A percentile compares a stretch with the other conserved stretches of the same genome.
Evolutionary conservation across 2,888 invertebrate genomes (phyloP).

Genomic region (Micoletzkya japonica): DNA sequence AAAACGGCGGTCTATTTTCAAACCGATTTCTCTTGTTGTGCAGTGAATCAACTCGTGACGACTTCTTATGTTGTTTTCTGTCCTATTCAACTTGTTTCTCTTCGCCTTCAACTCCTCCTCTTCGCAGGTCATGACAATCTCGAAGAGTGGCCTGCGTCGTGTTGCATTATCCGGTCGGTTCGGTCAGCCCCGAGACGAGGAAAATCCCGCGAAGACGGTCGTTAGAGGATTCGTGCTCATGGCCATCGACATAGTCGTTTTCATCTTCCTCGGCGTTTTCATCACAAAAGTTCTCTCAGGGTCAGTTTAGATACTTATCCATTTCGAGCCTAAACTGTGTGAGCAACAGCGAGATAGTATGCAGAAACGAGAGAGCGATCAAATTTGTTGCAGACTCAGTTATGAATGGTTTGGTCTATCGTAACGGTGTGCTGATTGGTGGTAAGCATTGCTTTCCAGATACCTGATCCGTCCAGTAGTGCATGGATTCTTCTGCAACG

Average conservation of each 20-base stretch:
- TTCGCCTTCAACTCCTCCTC: no score
- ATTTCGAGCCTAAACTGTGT: no score
- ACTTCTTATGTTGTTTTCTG: no score
- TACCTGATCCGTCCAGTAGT: slow-evolving; percentile 45
- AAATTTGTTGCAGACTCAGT: no score
- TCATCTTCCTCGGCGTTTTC: slow-evolving; percentile 5
- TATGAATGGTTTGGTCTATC: slow-evolving; percentile 2
- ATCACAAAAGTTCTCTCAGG: slow-evolving; percentile 17
- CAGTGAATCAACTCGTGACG: no score
- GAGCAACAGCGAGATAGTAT: no score
- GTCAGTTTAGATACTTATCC: background rate
- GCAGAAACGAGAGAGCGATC: no score
- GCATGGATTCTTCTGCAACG: slow-evolving; percentile 90
- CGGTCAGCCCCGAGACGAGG: background rate
- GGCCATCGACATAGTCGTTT: slow-evolving; percentile 10
- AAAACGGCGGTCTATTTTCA: background rate
- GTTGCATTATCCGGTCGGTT: slow-evolving; percentile 21
- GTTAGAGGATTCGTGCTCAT: background rate
- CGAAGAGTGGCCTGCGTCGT: slow-evolving; percentile 6
- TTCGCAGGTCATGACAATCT: slow-evolving; percentile 2
- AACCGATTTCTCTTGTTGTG: no score
- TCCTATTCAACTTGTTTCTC: no score
- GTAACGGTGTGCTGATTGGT: no score
- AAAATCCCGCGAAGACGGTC: slow-evolving; percentile 2
- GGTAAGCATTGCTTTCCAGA: slow-evolving; percentile 29